Evolutionary conservation across 2,113 vertebrate genomes (phyloP).

Genomic region (Gobiocypris rarus): DNA sequence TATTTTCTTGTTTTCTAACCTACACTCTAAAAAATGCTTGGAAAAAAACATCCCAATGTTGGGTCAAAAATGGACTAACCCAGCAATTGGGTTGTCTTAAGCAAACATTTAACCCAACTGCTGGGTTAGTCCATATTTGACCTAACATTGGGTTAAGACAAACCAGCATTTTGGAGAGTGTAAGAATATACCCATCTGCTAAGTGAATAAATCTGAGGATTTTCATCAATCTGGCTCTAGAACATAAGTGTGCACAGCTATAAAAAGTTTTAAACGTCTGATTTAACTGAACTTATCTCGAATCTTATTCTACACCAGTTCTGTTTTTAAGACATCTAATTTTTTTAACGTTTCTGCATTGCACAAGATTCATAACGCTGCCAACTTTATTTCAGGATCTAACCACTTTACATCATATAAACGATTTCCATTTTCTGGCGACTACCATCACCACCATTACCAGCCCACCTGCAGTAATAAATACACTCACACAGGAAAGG

Average conservation of each 20-base stretch:
- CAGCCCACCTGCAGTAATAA: conserved; percentile 48
- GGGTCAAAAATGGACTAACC: too few species aligned
- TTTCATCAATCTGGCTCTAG: neutral
- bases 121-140: too few species aligned
- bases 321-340: neutral
- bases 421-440: conserved; percentile 1
- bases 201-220: too few species aligned
- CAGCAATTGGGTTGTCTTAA: too few species aligned
- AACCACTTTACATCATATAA: neutral
- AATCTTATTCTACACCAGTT: neutral
- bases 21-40: too few species aligned
- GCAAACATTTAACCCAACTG: too few species aligned
- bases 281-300: neutral
- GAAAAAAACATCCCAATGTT: too few species aligned
- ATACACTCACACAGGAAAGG: conserved; percentile 41
- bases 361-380: neutral
- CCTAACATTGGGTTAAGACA: too few species aligned
- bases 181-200: too few species aligned
- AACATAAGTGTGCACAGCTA: neutral
- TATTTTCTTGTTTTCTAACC: too few species aligned
- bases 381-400: conserved; percentile 9
- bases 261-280: neutral
- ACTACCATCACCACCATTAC: neutral
- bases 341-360: neutral
- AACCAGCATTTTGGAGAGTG: too few species aligned